phyloP scores from a whole-genome alignment of 2,888 invertebrate genomes.

The Aleiodes leptofemur region DNA sequence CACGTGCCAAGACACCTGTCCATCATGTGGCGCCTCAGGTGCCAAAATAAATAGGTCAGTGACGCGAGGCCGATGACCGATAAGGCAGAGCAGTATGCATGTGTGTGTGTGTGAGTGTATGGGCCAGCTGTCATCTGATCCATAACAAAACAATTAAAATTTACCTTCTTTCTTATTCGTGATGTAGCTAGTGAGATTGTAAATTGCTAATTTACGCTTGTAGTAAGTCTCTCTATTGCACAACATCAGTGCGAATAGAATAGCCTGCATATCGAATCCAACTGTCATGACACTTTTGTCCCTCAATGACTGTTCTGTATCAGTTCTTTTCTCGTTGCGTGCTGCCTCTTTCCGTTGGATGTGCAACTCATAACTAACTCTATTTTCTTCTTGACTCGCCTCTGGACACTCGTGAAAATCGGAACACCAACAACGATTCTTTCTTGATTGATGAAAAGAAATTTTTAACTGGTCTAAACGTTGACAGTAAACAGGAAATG shows the following conservation, averaged over 20 bases:
- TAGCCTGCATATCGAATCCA: background rate
- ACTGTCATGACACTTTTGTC: background rate
- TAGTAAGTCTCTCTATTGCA: background rate
- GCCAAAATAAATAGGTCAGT: no score
- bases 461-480: background rate
- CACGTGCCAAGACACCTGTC: no score
- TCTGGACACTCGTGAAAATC: background rate
- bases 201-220: background rate
- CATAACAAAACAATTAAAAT: background rate
- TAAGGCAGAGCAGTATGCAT: no score
- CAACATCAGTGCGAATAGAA: background rate
- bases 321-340: background rate
- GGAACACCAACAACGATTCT: background rate
- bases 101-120: no score
- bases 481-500: background rate
- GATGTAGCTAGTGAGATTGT: background rate
- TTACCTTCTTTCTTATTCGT: background rate
- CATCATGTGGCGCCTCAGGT: no score
- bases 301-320: background rate
- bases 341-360: background rate
- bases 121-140: no score
- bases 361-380: background rate
- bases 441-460: background rate
- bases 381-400: background rate
- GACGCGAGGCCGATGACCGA: no score